Base-by-base conservation (phyloP, 2,113 vertebrate species). In the Channa maculata region DNA sequence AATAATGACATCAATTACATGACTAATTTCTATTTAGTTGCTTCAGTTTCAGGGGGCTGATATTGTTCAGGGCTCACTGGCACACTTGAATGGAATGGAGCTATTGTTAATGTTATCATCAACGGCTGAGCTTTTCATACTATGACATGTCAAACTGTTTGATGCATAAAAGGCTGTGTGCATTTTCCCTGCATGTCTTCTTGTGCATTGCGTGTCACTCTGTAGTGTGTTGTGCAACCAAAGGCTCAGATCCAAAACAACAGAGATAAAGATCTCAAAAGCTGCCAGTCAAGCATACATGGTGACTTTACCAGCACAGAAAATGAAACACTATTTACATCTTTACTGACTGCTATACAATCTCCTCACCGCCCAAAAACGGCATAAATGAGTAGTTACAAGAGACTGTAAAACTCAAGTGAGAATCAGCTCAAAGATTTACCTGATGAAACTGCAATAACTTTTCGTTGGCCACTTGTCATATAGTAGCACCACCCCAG, bases 211-310 rank as follows among this genome's bases (percentile, higher is more conserved):
- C 2, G 2, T 1, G 15, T 9, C 34, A 8, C 43, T 55, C 6
- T 49, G 4, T 10, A 12, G 50, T 44, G 10, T 58, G 14, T 38
- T 71, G 52, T 46, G 4, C 7, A 65, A 65, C 67, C 12, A 13
- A 44, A 45, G 45, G 33, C 38, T 39, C 6, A 6, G n/a, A n/a
- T 65, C 34, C 14, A 58, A 64, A 65, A 34, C 15, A 44, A 38
- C 46, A 10, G n/a, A 43, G 49, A 55, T 62, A 50, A 43, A 7
- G 15, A 69, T 43, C 15, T 78, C 0, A 58, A 54, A 54, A 52
- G 6, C 4, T 58, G 63, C 4, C 11, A 14, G 34, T 62, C 50
- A 61, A 39, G n/a, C 10, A 34, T 4, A 49, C 9, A 14, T 13
- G 8, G 4, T 34, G 43, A 41, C 39, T 39, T 62, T 12, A 15